Conservation (phyloP, 2,113 vertebrate species). For the Ochotona princeps region DNA sequence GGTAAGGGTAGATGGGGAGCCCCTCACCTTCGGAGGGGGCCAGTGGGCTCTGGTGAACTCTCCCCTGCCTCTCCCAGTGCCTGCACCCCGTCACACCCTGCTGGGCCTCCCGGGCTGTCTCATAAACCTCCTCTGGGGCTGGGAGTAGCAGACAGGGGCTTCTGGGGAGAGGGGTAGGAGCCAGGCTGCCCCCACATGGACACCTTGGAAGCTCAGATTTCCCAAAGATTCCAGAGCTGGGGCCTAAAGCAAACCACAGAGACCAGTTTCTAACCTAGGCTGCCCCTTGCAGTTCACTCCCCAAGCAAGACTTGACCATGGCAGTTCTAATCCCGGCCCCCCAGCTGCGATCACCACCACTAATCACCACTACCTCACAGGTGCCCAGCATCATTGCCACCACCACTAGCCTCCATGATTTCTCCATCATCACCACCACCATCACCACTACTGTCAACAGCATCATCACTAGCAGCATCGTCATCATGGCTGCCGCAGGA, state of each 20-base stretch:
- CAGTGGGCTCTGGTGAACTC: background rate
- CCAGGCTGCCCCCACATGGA: background rate
- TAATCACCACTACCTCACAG: background rate
- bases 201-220: background rate
- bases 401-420: too few relatives aligned
- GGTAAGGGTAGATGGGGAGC: background rate
- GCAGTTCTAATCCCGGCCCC: background rate
- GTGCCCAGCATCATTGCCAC: too few relatives aligned
- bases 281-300: background rate
- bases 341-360: background rate
- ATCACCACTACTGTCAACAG: background rate
- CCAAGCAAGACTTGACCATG: background rate
- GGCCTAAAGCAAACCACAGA: background rate
- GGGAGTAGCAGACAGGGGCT: background rate
- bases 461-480: background rate
- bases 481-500: too few relatives aligned
- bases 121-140: too few relatives aligned
- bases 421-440: background rate
- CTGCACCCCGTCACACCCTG: too few relatives aligned
- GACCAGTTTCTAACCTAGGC: background rate
- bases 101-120: too few relatives aligned
- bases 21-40: background rate
- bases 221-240: background rate
- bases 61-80: too few relatives aligned
- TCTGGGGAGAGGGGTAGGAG: rapidly evolving